A percentile compares a stretch with the other conserved stretches of the same genome.
Conservation (phyloP, 2,113 vertebrate genomes). For the Epinephelus lanceolatus region DNA sequence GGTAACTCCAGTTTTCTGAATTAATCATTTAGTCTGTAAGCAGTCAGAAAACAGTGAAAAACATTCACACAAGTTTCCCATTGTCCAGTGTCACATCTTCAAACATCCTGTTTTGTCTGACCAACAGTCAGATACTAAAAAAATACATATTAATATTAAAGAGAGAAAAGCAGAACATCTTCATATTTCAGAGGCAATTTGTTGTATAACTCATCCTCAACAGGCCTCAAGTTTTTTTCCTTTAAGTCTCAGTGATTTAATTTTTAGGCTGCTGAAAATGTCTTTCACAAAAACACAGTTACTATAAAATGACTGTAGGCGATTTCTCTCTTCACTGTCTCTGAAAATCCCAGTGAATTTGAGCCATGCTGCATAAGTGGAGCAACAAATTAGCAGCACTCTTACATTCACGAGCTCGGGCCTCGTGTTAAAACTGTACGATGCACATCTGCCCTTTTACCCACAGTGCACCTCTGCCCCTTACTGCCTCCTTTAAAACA, state of each 20-base stretch:
- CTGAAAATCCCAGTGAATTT: slow-evolving; percentile 5
- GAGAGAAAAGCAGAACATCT: background rate
- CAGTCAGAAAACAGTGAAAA: background rate
- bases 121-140: background rate
- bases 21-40: background rate
- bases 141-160: too few relatives aligned
- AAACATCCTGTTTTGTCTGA: background rate
- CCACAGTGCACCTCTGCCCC: background rate
- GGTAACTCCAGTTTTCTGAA: background rate
- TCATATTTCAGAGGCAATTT: background rate
- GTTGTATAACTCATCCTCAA: background rate
- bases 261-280: background rate
- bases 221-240: background rate
- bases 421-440: background rate
- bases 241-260: background rate
- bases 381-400: background rate
- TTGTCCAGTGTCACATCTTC: background rate
- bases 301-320: background rate
- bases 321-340: background rate
- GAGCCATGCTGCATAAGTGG: background rate
- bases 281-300: background rate
- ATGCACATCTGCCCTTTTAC: background rate
- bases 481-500: background rate
- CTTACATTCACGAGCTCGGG: background rate
- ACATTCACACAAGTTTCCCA: too few relatives aligned